These are phyloP conservation scores for Troides helena DNA, from an alignment of 2,888 invertebrate species.

Conservation along the genomic window DNA sequence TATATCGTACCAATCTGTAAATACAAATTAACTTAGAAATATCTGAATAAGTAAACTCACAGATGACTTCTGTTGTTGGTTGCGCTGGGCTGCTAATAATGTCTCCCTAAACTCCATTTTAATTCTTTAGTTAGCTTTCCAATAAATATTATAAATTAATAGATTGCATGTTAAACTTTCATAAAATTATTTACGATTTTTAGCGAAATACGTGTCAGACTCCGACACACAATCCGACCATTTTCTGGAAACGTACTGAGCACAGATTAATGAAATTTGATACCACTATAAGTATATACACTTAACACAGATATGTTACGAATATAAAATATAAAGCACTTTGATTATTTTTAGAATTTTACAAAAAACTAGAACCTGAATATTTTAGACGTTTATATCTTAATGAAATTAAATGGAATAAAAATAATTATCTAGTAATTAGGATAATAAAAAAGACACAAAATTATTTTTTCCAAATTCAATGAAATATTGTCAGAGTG, in stretches of 20 bases:
- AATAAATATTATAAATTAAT: slow-evolving; percentile 41
- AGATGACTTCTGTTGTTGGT: slow-evolving; percentile 79
- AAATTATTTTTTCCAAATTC: too few species aligned
- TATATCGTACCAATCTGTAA: not conserved
- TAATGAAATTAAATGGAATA: too few species aligned
- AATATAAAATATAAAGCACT: not conserved
- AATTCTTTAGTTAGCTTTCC: slow-evolving; percentile 21
- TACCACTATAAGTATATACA: slow-evolving; percentile 6
- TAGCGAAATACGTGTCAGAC: slow-evolving; percentile 74
- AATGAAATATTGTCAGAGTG: too few species aligned
- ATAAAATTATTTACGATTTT: slow-evolving; percentile 62
- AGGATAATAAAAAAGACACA: too few species aligned
- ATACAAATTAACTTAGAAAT: slow-evolving; percentile 26
- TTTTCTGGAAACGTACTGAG: slow-evolving; percentile 78
- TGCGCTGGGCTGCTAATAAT: slow-evolving; percentile 72
- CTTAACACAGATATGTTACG: slow-evolving; percentile 1
- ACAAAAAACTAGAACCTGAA: too few species aligned
- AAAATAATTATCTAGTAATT: too few species aligned
- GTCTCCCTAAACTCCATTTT: slow-evolving; percentile 76
- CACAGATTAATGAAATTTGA: slow-evolving; percentile 38
- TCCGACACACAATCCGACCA: slow-evolving; percentile 70
- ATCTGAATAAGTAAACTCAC: slow-evolving; percentile 55
- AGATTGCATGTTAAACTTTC: slow-evolving; percentile 45
- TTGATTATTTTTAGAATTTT: too few species aligned
- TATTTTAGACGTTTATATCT: too few species aligned